phyloP scores from a whole-genome alignment of 1,140 invertebrate genomes.

The Macrobrachium nipponense region DNA sequence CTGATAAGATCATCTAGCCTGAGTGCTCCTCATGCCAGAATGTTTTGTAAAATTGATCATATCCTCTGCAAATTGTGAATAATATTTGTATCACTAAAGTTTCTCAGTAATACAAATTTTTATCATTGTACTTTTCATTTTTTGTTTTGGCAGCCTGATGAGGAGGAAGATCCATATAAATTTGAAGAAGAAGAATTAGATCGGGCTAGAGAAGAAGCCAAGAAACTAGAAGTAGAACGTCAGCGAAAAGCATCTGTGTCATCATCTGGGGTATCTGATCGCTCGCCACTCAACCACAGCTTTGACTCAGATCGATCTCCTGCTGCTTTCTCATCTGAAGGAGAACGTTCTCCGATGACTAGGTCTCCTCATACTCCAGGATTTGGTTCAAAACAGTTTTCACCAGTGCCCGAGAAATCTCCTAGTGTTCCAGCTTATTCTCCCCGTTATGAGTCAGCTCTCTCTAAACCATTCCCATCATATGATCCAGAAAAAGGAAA shows the following conservation, averaged over 20 bases:
- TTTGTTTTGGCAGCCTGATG: constrained; percentile 71
- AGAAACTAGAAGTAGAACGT: constrained; percentile 68
- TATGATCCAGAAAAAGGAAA: constrained; percentile 62
- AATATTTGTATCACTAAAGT: not conserved
- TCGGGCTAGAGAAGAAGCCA: constrained; percentile 72
- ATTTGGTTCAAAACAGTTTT: constrained; percentile 62
- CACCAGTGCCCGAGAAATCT: constrained; percentile 63
- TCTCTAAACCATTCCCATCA: constrained; percentile 57
- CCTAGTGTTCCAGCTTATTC: constrained; percentile 63
- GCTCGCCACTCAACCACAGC: constrained; percentile 73
- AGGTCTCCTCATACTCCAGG: constrained; percentile 73
- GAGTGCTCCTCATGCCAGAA: too few relatives aligned
- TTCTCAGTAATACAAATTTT: not conserved
- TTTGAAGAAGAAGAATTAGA: constrained; percentile 75
- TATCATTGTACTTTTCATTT: constrained; percentile 70
- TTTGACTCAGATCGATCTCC: constrained; percentile 68
- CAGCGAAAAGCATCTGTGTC: constrained; percentile 69
- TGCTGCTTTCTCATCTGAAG: constrained; percentile 63
- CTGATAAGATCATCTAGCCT: too few relatives aligned
- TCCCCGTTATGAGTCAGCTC: constrained; percentile 53
- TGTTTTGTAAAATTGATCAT: too few relatives aligned
- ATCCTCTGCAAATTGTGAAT: too few relatives aligned
- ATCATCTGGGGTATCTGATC: constrained; percentile 75
- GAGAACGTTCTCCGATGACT: constrained; percentile 61
- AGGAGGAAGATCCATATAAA: constrained; percentile 80